phyloP scores from a whole-genome alignment of 2,888 invertebrate species.

The Spisula solida region DNA sequence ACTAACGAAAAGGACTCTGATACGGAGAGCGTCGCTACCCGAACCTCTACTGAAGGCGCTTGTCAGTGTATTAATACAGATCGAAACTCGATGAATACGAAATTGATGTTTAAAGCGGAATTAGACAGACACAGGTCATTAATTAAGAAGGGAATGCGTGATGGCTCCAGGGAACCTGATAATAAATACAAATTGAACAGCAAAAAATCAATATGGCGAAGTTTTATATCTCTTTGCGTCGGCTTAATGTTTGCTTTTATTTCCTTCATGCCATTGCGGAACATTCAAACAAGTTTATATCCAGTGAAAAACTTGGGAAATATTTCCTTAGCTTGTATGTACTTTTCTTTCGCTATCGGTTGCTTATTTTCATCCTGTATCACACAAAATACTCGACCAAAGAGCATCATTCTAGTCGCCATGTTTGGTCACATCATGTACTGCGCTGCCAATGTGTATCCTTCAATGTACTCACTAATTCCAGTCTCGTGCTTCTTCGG shows the following conservation, averaged over 20 bases:
- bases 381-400: conserved; percentile 80
- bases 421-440: conserved; percentile 82
- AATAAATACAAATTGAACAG: conserved; percentile 67
- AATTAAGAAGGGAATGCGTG: conserved; percentile 51
- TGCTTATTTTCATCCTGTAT: conserved; percentile 78
- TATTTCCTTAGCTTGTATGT: conserved; percentile 80
- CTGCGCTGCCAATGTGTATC: conserved; percentile 81
- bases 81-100: conserved; percentile 35
- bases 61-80: conserved; percentile 32
- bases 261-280: conserved; percentile 78
- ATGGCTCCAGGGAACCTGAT: conserved; percentile 63
- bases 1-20: conserved; percentile 46
- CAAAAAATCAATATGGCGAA: conserved; percentile 76
- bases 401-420: conserved; percentile 79
- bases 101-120: conserved; percentile 67
- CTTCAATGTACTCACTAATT: conserved; percentile 80
- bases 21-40: conserved; percentile 47
- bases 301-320: conserved; percentile 77
- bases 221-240: conserved; percentile 74
- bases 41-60: conserved; percentile 16
- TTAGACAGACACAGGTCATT: conserved; percentile 66
- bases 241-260: conserved; percentile 76
- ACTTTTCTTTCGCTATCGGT: conserved; percentile 80
- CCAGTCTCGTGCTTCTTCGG: conserved; percentile 81
- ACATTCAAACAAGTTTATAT: conserved; percentile 81